Conservation (phyloP, 2,113 vertebrate genomes). For the Poeciliopsis retropinna region DNA sequence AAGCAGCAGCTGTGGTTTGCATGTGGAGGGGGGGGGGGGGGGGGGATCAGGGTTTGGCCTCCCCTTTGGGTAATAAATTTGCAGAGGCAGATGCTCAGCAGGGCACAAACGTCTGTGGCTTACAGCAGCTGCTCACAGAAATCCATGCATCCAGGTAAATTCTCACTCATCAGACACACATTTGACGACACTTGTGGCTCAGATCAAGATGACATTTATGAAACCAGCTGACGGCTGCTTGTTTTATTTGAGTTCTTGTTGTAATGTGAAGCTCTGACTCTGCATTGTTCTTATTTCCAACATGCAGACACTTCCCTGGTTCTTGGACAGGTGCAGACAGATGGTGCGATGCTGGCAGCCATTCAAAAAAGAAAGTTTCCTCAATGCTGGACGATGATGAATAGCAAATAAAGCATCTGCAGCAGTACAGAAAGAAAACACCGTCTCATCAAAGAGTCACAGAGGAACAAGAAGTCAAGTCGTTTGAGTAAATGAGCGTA, state of each 20-base stretch:
- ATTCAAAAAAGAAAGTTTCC: constrained; percentile 52
- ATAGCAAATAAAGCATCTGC: constrained; percentile 46
- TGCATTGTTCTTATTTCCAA: neutral
- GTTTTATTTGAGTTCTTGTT: neutral
- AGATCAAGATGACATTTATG: constrained; percentile 6
- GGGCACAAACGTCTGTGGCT: constrained; percentile 59
- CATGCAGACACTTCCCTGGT: constrained; percentile 44
- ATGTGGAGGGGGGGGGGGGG: constrained; percentile 26
- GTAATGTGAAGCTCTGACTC: constrained; percentile 12
- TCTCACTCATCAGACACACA: neutral
- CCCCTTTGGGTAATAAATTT: constrained; percentile 78
- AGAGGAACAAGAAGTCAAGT: constrained; percentile 30
- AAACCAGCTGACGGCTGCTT: neutral
- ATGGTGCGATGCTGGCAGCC: constrained; percentile 64
- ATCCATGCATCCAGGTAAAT: constrained; percentile 46
- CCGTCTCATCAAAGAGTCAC: constrained; percentile 34
- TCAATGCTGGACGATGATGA: constrained; percentile 55
- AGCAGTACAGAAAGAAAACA: constrained; percentile 26
- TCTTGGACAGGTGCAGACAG: constrained; percentile 58
- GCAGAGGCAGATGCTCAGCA: constrained; percentile 72
- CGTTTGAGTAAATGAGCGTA: constrained; percentile 18
- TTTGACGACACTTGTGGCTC: neutral
- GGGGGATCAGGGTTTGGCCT: constrained; percentile 36
- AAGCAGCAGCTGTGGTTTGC: constrained; percentile 73
- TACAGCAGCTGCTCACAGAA: constrained; percentile 66